Percentiles rank a stretch among this genome's conserved stretches.
phyloP scores from a whole-genome alignment of 2,888 invertebrate genomes.

The Drosophila anomelani region DNA sequence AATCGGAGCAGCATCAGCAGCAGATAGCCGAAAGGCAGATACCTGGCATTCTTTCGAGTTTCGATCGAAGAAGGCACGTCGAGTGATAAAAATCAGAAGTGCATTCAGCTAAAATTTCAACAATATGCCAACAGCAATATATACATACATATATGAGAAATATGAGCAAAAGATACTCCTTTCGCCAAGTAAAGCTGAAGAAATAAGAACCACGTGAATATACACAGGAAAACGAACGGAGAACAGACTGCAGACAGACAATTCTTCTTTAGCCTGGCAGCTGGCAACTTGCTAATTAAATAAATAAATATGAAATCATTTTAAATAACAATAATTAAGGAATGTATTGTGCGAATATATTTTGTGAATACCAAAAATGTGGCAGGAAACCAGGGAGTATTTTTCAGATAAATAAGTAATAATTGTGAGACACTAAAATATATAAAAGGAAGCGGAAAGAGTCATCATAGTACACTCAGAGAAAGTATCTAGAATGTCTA shows the following conservation, averaged over 20 bases:
- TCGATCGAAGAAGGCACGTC: slow-evolving; percentile 52
- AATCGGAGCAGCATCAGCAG: slow-evolving; percentile 28
- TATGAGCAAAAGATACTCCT: slow-evolving; percentile 17
- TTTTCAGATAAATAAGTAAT: neutral
- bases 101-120: slow-evolving; percentile 50
- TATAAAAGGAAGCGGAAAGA: neutral
- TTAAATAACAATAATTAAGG: slow-evolving; percentile 47
- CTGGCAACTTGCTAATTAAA: slow-evolving; percentile 36
- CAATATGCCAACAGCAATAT: slow-evolving; percentile 35
- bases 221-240: slow-evolving; percentile 14
- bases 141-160: neutral
- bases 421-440: neutral
- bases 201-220: slow-evolving; percentile 22
- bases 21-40: slow-evolving; percentile 22
- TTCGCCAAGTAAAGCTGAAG: slow-evolving; percentile 5
- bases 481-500: too few relatives aligned
- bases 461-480: neutral
- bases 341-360: slow-evolving; percentile 31
- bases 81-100: slow-evolving; percentile 69
- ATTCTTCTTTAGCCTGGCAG: slow-evolving; percentile 26
- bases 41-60: slow-evolving; percentile 41
- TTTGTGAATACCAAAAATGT: slow-evolving; percentile 24
- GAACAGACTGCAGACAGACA: slow-evolving; percentile 7
- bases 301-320: slow-evolving; percentile 40
- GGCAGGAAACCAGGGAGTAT: slow-evolving; percentile 14